Base-by-base conservation (phyloP, 2,888 invertebrate genomes). In the Subacronicta megacephala region DNA sequence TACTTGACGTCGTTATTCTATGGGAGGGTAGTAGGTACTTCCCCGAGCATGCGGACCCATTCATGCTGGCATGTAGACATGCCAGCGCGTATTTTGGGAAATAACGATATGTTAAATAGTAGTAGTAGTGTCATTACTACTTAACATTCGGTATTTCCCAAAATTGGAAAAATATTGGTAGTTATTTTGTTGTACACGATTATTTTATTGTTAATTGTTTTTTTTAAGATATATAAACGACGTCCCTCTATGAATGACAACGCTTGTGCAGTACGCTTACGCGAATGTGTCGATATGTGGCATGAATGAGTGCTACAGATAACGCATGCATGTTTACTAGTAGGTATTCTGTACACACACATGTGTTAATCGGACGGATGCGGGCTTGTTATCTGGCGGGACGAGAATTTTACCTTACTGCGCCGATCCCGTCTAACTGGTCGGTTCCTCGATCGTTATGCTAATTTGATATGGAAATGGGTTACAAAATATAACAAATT, bases 291-390 rank as follows among this genome's bases (percentile, higher is more conserved):
- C 55, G 43, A 52, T 50, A 46, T 44, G 42, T 45, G 16, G 40
- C 62, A 65, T 82, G 80, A 81, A 82, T 81, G 83, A 76, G 75
- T 69, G 65, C 59, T 36, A 23, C 43, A 46, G 82, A 83, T 82
- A 80, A 77, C 78, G 35, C 72, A 63, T 67, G 78, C 66, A 64
- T 45, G 41, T 63, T 46, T 65, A 43, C 18, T 20, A 1, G 20
- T n/a, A n/a, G n/a, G n/a, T 26, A 37, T 41, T 40, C 9, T 43
- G 36, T 43, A 61, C 54, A 42, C 60, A 62, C 45, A 56, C 57
- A 52, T n/a, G n/a, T 37, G 13, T 17, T 18, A 13, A 17, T 3
- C 46, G 36, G 23, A 45, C 42, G 52, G 38, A 57, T 53, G 62
- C 45, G 40, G 33, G 26, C 10, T 15, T 23, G 37, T 53, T 68